Evolutionary conservation across 2,797 vertebrate genomes (phyloP), one percentile per base, ranked within the genome.

Genomic region (Sebastes goodei): DNA sequence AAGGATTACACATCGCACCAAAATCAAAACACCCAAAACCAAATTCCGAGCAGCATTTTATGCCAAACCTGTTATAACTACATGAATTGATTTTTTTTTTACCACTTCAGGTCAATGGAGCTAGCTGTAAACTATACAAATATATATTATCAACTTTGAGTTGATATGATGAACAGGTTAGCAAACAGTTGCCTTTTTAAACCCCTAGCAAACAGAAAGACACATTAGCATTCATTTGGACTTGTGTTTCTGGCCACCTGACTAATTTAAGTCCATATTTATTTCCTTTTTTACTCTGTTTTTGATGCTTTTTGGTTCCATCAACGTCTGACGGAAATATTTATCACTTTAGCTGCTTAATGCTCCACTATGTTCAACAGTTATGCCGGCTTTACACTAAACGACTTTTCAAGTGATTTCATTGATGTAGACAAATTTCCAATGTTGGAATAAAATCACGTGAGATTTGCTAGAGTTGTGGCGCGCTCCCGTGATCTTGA

Each of bases 1-100:
- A 52, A 52, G 7, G 46, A 49, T 49, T 20, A 49, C 3, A 20
- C 3, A 20, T 0, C 0, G 2, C 2, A 49, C 7, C 46, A 0
- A 46, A 46, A 0, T 46, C 42, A 49, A 49, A 49, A 1, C 46
- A 52, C 17, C 46, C 46, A 52, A 56, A 57, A 27, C 32, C 60
- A 7, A 8, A 33, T 35, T 5, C n/a, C n/a, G 10, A 62, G 30
- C 60, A 33, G 10, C 10, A 33, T 35, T 35, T 11, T 33, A 35
- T 61, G 29, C 29, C 20, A 62, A 21, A 21, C 10, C 30, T 11
- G 8, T 30, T 20, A 5, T 10, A 10, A 15, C 11, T 25, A 1
- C 23, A 17, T 59, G 0, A 15, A 27, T 59, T 27, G 57, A 8
- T 59, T 15, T 21, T 55, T 0, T 55, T 46, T 0, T 55, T 20